Conservation (phyloP, 2,888 invertebrate species). For the Nowickia ferox region DNA sequence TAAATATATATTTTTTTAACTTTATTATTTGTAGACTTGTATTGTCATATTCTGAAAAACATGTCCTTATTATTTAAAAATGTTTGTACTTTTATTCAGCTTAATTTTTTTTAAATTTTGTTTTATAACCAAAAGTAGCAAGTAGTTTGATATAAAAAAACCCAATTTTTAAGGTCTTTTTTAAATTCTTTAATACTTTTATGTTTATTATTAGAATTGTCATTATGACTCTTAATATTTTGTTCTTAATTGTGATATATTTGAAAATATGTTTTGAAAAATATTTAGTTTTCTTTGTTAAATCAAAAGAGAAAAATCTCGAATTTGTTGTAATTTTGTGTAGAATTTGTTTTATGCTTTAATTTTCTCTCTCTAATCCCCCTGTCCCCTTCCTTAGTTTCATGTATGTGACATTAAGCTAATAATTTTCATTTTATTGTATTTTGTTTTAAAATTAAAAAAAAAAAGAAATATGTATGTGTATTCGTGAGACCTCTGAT, state of each 20-base stretch:
- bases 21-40: conserved; percentile 46
- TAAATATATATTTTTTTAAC: conserved; percentile 71
- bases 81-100: conserved; percentile 26
- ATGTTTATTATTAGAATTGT: conserved; percentile 36
- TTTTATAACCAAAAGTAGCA: conserved; percentile 57
- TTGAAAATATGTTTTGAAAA: conserved; percentile 59
- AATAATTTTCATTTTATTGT: conserved; percentile 16
- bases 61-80: conserved; percentile 1
- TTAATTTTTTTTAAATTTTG: conserved; percentile 22
- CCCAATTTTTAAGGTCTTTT: conserved; percentile 13
- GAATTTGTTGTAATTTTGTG: conserved; percentile 66
- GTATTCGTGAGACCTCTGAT: background rate
- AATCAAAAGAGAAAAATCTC: conserved; percentile 52
- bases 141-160: conserved; percentile 37
- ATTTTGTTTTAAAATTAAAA: conserved; percentile 18
- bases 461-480: background rate
- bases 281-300: conserved; percentile 41
- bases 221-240: conserved; percentile 42
- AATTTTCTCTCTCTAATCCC: conserved; percentile 37
- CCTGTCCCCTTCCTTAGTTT: background rate
- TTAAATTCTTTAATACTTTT: conserved; percentile 38
- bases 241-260: conserved; percentile 66
- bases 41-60: conserved; percentile 3
- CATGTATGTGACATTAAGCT: background rate
- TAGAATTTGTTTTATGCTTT: conserved; percentile 60